A percentile compares a stretch with the other conserved stretches of the same genome.
Evolutionary conservation across 2,888 invertebrate genomes (phyloP).

Genomic region (Cordylochernes scorpioides): DNA sequence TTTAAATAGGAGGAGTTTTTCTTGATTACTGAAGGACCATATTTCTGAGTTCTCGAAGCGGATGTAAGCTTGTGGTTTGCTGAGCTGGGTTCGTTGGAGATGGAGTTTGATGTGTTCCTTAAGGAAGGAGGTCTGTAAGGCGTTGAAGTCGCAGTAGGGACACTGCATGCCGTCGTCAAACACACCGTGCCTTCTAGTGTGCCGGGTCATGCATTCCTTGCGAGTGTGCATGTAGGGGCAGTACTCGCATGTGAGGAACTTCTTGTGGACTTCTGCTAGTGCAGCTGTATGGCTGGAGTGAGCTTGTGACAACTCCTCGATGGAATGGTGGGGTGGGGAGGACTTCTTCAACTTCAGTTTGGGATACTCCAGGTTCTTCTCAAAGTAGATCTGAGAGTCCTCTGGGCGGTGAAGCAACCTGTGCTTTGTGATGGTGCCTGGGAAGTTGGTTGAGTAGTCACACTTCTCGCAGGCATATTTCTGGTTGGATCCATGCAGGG

Average conservation of each 20-base stretch:
- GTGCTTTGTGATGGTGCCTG: conserved; percentile 55
- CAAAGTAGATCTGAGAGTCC: neutral
- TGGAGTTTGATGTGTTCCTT: conserved; percentile 53
- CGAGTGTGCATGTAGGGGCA: conserved; percentile 53
- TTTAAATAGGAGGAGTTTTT: too few relatives aligned
- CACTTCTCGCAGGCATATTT: conserved; percentile 53
- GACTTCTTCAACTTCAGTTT: too few relatives aligned
- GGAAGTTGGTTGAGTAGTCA: conserved; percentile 64
- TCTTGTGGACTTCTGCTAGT: conserved; percentile 28
- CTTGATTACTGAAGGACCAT: conserved; percentile 2
- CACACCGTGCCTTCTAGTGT: conserved; percentile 42
- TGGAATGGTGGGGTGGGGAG: neutral
- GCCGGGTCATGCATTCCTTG: conserved; percentile 42
- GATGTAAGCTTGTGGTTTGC: conserved; percentile 9
- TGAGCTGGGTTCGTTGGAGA: conserved; percentile 24
- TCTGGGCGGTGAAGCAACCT: conserved; percentile 35
- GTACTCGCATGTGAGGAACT: conserved; percentile 36
- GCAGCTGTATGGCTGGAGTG: neutral
- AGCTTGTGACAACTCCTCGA: neutral
- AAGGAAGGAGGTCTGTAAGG: conserved; percentile 41
- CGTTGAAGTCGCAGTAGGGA: conserved; percentile 53
- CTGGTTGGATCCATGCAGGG: conserved; percentile 54
- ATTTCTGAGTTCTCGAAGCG: conserved; percentile 8
- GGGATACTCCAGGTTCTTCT: neutral
- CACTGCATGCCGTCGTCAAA: conserved; percentile 40